Evolutionary conservation across 2,113 vertebrate genomes (phyloP).

Genomic region (Engraulis encrasicolus): DNA sequence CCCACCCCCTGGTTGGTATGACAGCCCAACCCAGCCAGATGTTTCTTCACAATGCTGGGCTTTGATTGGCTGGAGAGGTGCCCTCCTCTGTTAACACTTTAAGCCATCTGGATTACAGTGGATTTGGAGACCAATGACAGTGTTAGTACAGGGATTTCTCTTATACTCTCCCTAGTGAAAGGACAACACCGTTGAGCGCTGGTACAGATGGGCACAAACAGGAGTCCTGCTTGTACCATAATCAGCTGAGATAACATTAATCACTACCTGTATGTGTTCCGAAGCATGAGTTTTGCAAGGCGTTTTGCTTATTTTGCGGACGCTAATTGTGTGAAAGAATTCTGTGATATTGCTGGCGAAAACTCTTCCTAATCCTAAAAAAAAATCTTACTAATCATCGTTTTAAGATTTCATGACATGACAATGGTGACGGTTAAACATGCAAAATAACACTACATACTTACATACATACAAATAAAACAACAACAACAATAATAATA

Average conservation of each 20-base stretch:
- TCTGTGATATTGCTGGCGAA: too few relatives aligned
- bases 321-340: too few relatives aligned
- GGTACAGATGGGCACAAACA: neutral
- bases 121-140: constrained; percentile 43
- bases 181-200: neutral
- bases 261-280: too few relatives aligned
- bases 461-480: too few relatives aligned
- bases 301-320: too few relatives aligned
- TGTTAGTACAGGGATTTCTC: constrained; percentile 43
- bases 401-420: too few relatives aligned
- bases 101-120: constrained; percentile 45
- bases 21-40: constrained; percentile 18
- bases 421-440: too few relatives aligned
- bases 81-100: constrained; percentile 46
- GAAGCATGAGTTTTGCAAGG: too few relatives aligned
- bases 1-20: neutral
- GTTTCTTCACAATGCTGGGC: constrained; percentile 30
- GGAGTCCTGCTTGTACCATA: constrained; percentile 1
- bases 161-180: constrained; percentile 12
- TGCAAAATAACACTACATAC: too few relatives aligned
- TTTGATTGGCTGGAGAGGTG: constrained; percentile 30
- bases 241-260: neutral
- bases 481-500: too few relatives aligned
- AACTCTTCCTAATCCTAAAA: too few relatives aligned
- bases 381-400: too few relatives aligned